Evolutionary conservation across 2,888 invertebrate species (phyloP).

Genomic region (Sinodicranocentrus sp.): DNA sequence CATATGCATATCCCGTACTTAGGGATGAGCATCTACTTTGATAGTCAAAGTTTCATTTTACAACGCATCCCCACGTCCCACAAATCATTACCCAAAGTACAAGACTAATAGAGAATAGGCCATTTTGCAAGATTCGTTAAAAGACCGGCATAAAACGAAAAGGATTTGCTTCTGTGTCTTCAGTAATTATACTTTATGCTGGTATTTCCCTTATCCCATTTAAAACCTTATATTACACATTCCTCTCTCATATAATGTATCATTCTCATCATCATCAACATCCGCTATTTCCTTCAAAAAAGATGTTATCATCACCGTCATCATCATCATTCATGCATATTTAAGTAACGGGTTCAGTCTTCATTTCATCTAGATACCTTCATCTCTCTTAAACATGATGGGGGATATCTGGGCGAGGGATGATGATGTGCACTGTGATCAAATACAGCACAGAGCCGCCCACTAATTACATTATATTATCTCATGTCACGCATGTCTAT

Average conservation of each 20-base stretch:
- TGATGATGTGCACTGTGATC: neutral
- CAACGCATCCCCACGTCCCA: too few species aligned
- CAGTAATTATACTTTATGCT: too few species aligned
- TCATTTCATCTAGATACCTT: neutral
- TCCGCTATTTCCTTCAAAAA: neutral
- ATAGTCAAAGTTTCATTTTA: too few species aligned
- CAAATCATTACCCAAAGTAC: too few species aligned
- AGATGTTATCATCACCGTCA: constrained; percentile 11
- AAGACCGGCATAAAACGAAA: too few species aligned
- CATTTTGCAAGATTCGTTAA: too few species aligned
- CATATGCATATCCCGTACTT: too few species aligned
- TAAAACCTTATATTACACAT: neutral
- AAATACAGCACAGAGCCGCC: constrained; percentile 22
- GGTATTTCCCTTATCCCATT: too few species aligned
- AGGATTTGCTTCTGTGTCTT: too few species aligned
- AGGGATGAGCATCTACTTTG: too few species aligned
- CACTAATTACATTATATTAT: constrained; percentile 24
- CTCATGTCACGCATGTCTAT: constrained; percentile 18
- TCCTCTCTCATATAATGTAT: neutral
- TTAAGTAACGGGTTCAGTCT: constrained; percentile 23
- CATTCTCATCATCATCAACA: constrained; percentile 4
- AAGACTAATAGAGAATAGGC: too few species aligned
- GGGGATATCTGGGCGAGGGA: neutral
- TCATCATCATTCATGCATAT: constrained; percentile 27
- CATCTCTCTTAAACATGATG: neutral